Conservation (phyloP, 2,797 vertebrate genomes). For the Coracias cyanogaster region DNA sequence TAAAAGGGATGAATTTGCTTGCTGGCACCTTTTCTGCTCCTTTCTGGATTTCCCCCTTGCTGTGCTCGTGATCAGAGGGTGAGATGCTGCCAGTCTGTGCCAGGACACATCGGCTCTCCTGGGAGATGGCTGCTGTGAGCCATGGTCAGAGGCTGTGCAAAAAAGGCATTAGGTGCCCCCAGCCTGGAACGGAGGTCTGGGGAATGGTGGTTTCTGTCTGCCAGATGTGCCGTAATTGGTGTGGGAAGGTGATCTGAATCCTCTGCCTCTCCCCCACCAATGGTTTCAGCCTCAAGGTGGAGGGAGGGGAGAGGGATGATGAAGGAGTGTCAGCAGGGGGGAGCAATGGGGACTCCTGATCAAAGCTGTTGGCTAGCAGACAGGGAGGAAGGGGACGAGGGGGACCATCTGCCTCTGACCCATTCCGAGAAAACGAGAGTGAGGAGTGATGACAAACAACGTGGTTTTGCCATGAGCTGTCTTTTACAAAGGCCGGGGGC, state of each 20-base stretch:
- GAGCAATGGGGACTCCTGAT: background rate
- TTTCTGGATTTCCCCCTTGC: background rate
- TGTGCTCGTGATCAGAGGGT: background rate
- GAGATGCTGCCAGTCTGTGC: fast-evolving
- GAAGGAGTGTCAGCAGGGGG: background rate
- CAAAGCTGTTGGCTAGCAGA: background rate
- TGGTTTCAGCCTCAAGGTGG: background rate
- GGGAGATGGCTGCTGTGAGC: background rate
- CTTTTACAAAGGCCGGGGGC: background rate
- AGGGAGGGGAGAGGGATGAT: background rate
- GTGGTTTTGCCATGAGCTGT: background rate
- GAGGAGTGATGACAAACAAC: background rate
- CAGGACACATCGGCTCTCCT: fast-evolving
- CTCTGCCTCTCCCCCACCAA: background rate
- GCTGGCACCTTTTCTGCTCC: background rate
- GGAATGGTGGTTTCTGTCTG: background rate
- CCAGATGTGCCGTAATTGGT: conserved; percentile 10
- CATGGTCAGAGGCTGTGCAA: background rate
- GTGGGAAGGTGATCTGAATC: background rate
- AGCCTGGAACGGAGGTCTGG: background rate
- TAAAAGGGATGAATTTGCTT: background rate
- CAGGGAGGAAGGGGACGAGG: background rate
- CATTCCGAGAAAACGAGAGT: background rate
- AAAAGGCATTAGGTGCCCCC: background rate
- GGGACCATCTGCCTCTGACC: background rate